Evolutionary conservation across 1,140 invertebrate species (phyloP).

Genomic region (Trachymyrmex septentrionalis): DNA sequence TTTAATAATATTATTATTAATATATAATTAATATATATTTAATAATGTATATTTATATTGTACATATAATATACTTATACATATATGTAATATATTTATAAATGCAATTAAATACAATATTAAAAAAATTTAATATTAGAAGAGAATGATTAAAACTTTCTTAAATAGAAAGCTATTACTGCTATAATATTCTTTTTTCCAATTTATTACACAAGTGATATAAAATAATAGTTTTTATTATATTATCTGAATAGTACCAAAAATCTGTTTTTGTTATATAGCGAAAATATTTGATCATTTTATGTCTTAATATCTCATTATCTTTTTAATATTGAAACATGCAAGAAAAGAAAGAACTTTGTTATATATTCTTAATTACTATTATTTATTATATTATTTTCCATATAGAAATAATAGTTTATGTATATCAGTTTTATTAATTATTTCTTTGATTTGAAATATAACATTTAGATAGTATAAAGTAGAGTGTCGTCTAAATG

Average conservation of each 20-base stretch:
- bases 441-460: neutral
- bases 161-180: neutral
- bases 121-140: neutral
- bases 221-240: neutral
- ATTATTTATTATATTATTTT: slow-evolving; percentile 25
- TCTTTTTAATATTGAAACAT: neutral
- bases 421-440: neutral
- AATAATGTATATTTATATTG: neutral
- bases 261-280: neutral
- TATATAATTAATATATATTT: neutral
- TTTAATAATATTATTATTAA: too few species aligned
- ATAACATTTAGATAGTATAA: neutral
- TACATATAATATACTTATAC: neutral
- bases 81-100: neutral
- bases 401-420: neutral
- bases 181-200: neutral
- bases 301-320: neutral
- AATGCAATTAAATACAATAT: neutral
- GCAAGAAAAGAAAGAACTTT: neutral
- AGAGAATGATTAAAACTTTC: neutral
- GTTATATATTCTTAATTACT: neutral
- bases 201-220: neutral
- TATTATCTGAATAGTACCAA: neutral
- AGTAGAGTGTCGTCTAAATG: neutral
- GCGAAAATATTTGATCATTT: neutral